phyloP scores from a whole-genome alignment of 1,140 invertebrate genomes.

The Drosophila kepulauana region DNA sequence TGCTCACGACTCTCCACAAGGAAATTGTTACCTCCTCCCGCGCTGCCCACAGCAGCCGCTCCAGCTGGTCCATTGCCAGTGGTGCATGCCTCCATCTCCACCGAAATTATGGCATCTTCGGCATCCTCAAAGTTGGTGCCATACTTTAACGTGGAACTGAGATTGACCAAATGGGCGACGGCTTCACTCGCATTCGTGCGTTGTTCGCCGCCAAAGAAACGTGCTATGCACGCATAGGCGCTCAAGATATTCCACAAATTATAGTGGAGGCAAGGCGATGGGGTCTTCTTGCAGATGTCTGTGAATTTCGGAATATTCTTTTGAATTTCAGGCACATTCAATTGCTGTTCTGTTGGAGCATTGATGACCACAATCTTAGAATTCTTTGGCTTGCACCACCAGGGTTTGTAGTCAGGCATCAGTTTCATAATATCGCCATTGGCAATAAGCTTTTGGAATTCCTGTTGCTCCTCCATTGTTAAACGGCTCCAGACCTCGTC shows the following conservation, averaged over 20 bases:
- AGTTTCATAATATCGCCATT: slow-evolving; percentile 88
- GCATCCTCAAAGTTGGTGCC: slow-evolving; percentile 88
- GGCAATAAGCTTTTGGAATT: slow-evolving; percentile 89
- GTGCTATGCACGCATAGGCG: slow-evolving; percentile 88
- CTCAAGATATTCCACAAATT: slow-evolving; percentile 90
- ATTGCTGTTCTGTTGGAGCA: slow-evolving; percentile 45
- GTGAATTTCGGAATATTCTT: slow-evolving; percentile 86
- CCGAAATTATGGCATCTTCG: slow-evolving; percentile 87
- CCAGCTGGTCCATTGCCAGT: slow-evolving; percentile 65
- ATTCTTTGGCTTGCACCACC: slow-evolving; percentile 88
- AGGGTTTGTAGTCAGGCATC: slow-evolving; percentile 89
- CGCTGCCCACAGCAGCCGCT: slow-evolving; percentile 50
- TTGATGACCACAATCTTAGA: slow-evolving; percentile 86
- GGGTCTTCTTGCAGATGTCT: slow-evolving; percentile 86
- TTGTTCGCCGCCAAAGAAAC: slow-evolving; percentile 91
- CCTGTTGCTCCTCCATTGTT: slow-evolving; percentile 88
- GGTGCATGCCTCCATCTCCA: slow-evolving; percentile 85
- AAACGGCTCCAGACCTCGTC: slow-evolving; percentile 90
- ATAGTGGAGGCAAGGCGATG: slow-evolving; percentile 88
- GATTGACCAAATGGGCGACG: slow-evolving; percentile 86
- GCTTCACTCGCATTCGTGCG: slow-evolving; percentile 87
- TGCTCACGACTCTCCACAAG: slow-evolving; percentile 62
- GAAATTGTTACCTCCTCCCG: slow-evolving; percentile 33
- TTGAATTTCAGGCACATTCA: slow-evolving; percentile 51
- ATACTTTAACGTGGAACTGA: slow-evolving; percentile 87